phyloP scores from a whole-genome alignment of 2,888 invertebrate species.

The Acleris sparsana region DNA sequence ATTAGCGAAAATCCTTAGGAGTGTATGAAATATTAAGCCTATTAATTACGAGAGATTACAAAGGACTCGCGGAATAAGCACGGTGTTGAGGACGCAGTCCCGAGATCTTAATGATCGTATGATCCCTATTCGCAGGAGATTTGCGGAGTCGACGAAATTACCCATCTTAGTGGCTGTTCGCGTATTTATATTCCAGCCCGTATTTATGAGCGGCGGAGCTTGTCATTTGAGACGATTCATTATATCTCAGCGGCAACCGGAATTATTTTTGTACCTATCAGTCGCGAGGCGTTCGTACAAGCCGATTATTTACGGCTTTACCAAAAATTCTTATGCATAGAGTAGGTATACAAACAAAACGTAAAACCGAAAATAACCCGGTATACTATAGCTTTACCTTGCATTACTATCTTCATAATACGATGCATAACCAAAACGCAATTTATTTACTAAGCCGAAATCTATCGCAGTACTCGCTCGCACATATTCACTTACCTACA shows the following conservation, averaged over 20 bases:
- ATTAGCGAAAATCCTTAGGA: constrained; percentile 67
- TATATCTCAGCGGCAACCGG: constrained; percentile 9
- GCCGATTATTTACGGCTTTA: too few species aligned
- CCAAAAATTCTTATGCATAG: too few species aligned
- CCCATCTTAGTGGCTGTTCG: constrained; percentile 41
- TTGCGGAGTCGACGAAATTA: constrained; percentile 54
- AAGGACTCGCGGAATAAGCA: constrained; percentile 64
- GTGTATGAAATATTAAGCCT: constrained; percentile 74
- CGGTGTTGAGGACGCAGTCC: constrained; percentile 52
- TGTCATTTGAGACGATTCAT: constrained; percentile 22
- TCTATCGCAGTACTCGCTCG: too few species aligned
- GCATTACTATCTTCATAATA: too few species aligned
- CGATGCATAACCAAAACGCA: too few species aligned
- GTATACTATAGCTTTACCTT: too few species aligned
- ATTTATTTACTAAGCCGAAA: too few species aligned
- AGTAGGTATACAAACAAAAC: too few species aligned
- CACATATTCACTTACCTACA: too few species aligned
- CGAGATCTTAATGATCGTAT: constrained; percentile 68
- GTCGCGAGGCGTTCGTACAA: too few species aligned
- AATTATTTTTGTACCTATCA: constrained; percentile 20
- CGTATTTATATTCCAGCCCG: constrained; percentile 19
- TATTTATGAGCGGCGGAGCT: constrained; percentile 18
- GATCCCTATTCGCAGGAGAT: constrained; percentile 61
- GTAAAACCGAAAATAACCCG: too few species aligned
- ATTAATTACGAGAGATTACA: constrained; percentile 72